Conservation (phyloP, 2,888 invertebrate species). For the Saturnia japonica region DNA sequence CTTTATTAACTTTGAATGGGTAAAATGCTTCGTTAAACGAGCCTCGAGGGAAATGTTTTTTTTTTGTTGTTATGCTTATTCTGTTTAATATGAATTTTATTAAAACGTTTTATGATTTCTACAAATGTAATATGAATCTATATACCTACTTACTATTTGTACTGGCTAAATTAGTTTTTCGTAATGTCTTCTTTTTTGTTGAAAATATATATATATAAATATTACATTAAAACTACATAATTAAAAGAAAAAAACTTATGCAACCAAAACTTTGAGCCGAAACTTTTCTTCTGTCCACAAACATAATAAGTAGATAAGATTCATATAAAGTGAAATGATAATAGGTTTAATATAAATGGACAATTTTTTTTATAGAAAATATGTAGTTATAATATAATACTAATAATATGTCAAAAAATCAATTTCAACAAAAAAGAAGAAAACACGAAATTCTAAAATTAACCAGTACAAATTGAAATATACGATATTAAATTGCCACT, state of each 20-base stretch:
- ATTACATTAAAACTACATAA: too few relatives aligned
- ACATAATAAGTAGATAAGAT: too few relatives aligned
- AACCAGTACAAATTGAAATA: slow-evolving; percentile 32
- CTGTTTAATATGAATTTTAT: slow-evolving; percentile 19
- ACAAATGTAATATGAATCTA: not conserved
- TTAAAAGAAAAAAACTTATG: too few relatives aligned
- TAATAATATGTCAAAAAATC: not conserved
- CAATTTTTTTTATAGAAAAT: too few relatives aligned
- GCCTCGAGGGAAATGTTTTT: slow-evolving; percentile 42
- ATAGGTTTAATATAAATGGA: too few relatives aligned
- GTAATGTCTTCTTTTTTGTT: too few relatives aligned
- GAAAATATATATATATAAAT: too few relatives aligned
- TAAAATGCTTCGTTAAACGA: slow-evolving; percentile 70
- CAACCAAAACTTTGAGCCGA: too few relatives aligned
- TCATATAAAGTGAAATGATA: too few relatives aligned
- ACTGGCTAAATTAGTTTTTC: too few relatives aligned
- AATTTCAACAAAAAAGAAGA: not conserved
- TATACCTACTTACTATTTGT: not conserved
- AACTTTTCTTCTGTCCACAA: too few relatives aligned
- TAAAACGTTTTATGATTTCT: slow-evolving; percentile 13
- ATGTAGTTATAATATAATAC: not conserved
- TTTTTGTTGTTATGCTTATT: slow-evolving; percentile 30
- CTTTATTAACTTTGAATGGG: slow-evolving; percentile 72
- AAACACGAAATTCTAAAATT: slow-evolving; percentile 1
- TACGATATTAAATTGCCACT: not conserved